A percentile compares a stretch with the other conserved stretches of the same genome.
Conservation (phyloP, 2,113 vertebrate genomes). For the Urocolius indicus region DNA sequence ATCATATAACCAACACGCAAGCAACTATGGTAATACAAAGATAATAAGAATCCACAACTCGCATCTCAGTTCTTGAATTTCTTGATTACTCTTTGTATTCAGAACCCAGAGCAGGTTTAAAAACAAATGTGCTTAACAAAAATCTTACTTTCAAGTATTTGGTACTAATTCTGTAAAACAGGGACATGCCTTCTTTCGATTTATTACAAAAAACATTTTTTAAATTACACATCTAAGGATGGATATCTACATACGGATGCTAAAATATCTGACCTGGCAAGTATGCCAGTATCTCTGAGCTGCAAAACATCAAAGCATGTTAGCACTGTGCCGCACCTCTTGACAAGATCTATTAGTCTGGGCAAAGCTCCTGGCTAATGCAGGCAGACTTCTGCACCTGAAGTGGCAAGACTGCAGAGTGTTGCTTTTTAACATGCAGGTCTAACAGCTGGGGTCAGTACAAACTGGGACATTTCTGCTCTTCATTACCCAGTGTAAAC, state of each 20-base stretch:
- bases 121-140: not conserved
- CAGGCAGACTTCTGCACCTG: not conserved
- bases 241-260: not conserved
- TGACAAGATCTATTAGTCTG: constrained; percentile 28
- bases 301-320: constrained; percentile 1
- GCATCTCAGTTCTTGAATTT: not conserved
- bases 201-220: not conserved
- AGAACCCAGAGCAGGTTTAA: not conserved
- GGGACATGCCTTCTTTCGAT: not conserved
- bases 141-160: not conserved
- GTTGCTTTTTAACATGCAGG: not conserved
- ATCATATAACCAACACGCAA: not conserved
- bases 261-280: constrained; percentile 52
- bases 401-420: not conserved
- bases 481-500: not conserved
- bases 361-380: not conserved
- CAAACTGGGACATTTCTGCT: not conserved
- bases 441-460: not conserved
- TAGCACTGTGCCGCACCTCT: not conserved
- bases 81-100: not conserved
- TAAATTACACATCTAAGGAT: not conserved
- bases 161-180: not conserved
- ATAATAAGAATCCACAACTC: not conserved
- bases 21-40: not conserved
- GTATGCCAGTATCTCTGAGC: constrained; percentile 15